Evolutionary conservation across 2,797 vertebrate species (phyloP), one percentile per base, ranked within the genome.

Genomic region (Neoniphon sammara): DNA sequence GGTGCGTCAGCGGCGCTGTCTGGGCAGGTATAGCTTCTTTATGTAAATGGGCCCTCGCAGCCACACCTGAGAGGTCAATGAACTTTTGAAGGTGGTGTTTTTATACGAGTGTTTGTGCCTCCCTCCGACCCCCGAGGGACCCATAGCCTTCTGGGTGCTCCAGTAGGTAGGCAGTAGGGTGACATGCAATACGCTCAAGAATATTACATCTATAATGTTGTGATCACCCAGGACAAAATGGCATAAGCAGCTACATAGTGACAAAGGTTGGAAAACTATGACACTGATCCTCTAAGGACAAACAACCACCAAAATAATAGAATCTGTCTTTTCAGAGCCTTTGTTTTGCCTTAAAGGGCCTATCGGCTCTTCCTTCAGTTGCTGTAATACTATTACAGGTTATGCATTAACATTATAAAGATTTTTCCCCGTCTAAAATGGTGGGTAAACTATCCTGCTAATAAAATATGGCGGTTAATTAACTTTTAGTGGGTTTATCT

Each of bases 21-120:
- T 27, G 25, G 25, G 57, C 64, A 47, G 36, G 17, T 61, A 27
- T 27, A 21, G 31, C 12, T 1, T 34, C 36, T 39, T 49, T 49
- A 83, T 72, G 75, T 46, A 69, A 79, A 85, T 66, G 3, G 70
- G 56, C 53, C 5, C 4, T 7, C 44, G 2, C 49, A 60, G 87
- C 85, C 91, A 91, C 92, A 88, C 92, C 92, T 87, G 88, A 15
- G 82, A 72, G 91, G 86, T 92, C 92, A 91, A 71, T 91, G 91
- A 92, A 91, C 91, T 92, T 67, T 55, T 21, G 25, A 66, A 1
- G 58, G 21, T 2, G 50, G 17, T 83, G 63, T 69, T 76, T 81
- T 65, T 39, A 30, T 20, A 46, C 64, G 83, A 76, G 77, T 91
- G 89, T 90, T 91, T 91, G 56, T 64, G 74, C 91, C 53, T 64